A percentile compares a stretch with the other conserved stretches of the same genome.
These are phyloP conservation scores for Idris sp. DNA, from an alignment of 1,140 invertebrate species.

Conservation along the genomic window DNA sequence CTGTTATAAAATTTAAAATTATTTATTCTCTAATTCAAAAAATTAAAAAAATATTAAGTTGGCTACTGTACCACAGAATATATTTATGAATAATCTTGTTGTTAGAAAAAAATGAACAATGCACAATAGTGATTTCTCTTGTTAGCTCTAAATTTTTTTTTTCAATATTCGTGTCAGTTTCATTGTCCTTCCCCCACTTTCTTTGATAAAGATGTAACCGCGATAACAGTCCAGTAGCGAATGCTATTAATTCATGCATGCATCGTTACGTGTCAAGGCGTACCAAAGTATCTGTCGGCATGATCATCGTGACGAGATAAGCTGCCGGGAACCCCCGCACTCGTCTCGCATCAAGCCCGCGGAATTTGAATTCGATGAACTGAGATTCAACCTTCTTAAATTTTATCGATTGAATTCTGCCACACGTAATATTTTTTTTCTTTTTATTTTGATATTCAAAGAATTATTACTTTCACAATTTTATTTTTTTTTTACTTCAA, in stretches of 20 bases:
- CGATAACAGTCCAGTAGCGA: constrained; percentile 65
- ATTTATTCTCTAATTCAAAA: no score
- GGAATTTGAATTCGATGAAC: constrained; percentile 51
- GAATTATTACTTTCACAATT: no score
- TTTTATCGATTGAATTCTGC: constrained; percentile 2
- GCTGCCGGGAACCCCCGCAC: constrained; percentile 49
- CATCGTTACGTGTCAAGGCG: constrained; percentile 75
- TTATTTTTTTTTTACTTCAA: no score
- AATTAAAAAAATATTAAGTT: no score
- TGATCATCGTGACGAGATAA: constrained; percentile 76
- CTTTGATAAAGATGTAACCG: constrained; percentile 70
- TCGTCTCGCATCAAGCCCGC: constrained; percentile 22
- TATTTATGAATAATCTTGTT: constrained; percentile 11
- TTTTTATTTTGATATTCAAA: no score
- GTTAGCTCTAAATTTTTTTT: constrained; percentile 18
- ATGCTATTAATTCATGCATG: constrained; percentile 76
- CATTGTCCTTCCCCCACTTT: constrained; percentile 16
- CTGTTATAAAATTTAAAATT: no score
- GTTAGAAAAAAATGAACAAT: constrained; percentile 25
- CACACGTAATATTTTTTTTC: background rate
- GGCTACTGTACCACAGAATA: no score
- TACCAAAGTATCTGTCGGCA: constrained; percentile 72
- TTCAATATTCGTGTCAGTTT: constrained; percentile 7
- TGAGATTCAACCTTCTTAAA: constrained; percentile 19
- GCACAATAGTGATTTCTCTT: constrained; percentile 37